Evolutionary conservation across 1,140 invertebrate species (phyloP).

Genomic region (Drosophila baimaii): DNA sequence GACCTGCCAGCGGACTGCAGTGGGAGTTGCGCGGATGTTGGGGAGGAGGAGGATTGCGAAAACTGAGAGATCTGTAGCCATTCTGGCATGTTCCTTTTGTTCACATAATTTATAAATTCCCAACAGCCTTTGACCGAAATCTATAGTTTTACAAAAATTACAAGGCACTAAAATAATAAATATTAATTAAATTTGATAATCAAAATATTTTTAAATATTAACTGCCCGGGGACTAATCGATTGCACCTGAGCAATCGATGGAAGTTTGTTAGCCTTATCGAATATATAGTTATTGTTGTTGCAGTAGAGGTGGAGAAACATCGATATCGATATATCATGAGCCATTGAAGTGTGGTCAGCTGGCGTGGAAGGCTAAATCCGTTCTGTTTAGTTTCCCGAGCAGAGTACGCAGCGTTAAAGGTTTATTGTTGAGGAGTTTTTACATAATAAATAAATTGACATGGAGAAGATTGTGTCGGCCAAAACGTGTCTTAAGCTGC

Average conservation of each 20-base stretch:
- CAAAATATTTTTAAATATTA: conserved; percentile 1
- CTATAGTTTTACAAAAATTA: conserved; percentile 29
- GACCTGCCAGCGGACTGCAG: conserved; percentile 43
- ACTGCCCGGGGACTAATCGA: background rate
- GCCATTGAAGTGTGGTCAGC: background rate
- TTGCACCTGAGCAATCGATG: background rate
- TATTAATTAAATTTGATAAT: too few species aligned
- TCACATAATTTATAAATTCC: conserved; percentile 12
- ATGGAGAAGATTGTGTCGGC: conserved; percentile 60
- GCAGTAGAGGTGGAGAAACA: too few species aligned
- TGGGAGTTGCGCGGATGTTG: conserved; percentile 37
- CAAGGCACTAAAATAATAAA: too few species aligned
- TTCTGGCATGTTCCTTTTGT: background rate
- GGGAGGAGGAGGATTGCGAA: conserved; percentile 47
- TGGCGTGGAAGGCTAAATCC: background rate
- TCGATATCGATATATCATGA: too few species aligned
- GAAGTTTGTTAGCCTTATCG: too few species aligned
- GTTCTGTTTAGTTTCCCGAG: background rate
- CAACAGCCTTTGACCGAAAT: conserved; percentile 9
- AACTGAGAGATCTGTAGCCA: conserved; percentile 22
- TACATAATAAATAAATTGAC: conserved; percentile 37
- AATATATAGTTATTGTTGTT: too few species aligned
- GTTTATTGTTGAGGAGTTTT: conserved; percentile 27
- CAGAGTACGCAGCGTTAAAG: background rate
- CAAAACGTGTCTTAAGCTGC: conserved; percentile 55